Percentiles rank a stretch among this genome's conserved stretches.
Conservation (phyloP, 2,113 vertebrate genomes). For the Pitta sordida region DNA sequence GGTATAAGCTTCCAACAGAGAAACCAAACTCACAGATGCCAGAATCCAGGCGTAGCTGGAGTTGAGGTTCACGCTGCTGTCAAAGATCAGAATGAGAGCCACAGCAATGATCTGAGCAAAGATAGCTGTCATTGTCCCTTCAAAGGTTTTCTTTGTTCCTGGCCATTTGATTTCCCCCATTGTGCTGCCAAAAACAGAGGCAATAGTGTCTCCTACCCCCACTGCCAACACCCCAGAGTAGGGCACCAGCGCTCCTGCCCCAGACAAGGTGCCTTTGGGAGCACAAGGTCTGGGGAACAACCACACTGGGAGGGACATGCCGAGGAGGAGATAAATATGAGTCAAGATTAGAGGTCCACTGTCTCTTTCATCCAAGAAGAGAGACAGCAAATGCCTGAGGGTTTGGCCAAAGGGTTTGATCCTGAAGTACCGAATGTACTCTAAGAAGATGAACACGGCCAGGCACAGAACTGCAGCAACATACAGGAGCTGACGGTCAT, state of each 20-base stretch:
- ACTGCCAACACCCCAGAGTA: constrained; percentile 93
- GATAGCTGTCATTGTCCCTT: constrained; percentile 92
- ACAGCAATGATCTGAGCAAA: constrained; percentile 95
- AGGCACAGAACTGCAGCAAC: constrained; percentile 87
- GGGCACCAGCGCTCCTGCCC: constrained; percentile 85
- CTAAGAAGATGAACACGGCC: constrained; percentile 85
- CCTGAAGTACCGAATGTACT: constrained; percentile 90
- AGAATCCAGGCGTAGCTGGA: constrained; percentile 91
- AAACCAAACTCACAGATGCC: constrained; percentile 86
- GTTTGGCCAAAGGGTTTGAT: constrained; percentile 89
- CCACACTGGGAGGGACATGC: constrained; percentile 94
- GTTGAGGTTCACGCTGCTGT: constrained; percentile 86
- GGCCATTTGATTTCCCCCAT: constrained; percentile 95
- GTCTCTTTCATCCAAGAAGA: constrained; percentile 94
- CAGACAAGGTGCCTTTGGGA: constrained; percentile 78
- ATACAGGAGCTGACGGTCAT: constrained; percentile 86
- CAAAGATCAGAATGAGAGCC: constrained; percentile 92
- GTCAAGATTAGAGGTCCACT: constrained; percentile 95
- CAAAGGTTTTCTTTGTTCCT: constrained; percentile 94
- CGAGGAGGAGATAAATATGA: constrained; percentile 93
- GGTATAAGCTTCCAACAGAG: constrained; percentile 93
- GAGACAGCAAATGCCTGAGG: constrained; percentile 83
- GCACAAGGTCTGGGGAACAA: constrained; percentile 87
- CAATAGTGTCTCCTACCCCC: constrained; percentile 91
- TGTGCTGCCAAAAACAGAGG: constrained; percentile 89